These are phyloP conservation scores for Astropecten irregularis DNA, from an alignment of 53 echinoderm and acorn worm genomes.

Conservation along the genomic window DNA sequence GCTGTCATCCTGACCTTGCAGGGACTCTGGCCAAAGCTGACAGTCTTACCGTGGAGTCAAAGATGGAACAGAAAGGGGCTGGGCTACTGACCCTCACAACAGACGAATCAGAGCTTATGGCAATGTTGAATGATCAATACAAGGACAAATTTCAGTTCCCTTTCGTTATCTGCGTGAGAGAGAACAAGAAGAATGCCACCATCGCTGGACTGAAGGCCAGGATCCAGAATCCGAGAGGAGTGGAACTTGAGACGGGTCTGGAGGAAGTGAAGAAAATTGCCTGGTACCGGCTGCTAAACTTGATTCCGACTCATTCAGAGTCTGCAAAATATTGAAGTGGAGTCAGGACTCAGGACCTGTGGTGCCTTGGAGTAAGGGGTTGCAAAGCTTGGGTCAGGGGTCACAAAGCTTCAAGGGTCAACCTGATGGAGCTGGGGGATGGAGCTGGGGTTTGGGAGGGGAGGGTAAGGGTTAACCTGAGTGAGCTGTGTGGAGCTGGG, in stretches of 20 bases:
- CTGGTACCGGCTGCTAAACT: slow-evolving; percentile 64
- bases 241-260: slow-evolving; percentile 58
- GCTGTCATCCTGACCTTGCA: slow-evolving; percentile 78
- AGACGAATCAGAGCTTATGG: slow-evolving; percentile 48
- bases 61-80: slow-evolving; percentile 57
- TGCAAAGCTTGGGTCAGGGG: not conserved
- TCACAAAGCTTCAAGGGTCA: not conserved
- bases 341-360: not conserved
- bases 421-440: not conserved
- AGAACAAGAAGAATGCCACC: slow-evolving; percentile 65
- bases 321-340: not conserved
- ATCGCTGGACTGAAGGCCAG: slow-evolving; percentile 47
- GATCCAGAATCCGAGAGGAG: slow-evolving; percentile 37
- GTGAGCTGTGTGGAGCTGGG: not conserved
- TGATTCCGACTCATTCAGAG: not conserved
- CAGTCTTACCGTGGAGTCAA: slow-evolving; percentile 68
- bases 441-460: not conserved
- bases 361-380: not conserved
- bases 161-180: slow-evolving; percentile 79
- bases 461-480: not conserved
- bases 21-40: slow-evolving; percentile 60
- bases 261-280: slow-evolving; percentile 74
- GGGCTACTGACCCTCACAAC: slow-evolving; percentile 51
- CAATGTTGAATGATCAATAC: slow-evolving; percentile 53
- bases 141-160: slow-evolving; percentile 72